phyloP scores from a whole-genome alignment of 2,797 vertebrate species.

The Yasuhikotakia modesta region DNA sequence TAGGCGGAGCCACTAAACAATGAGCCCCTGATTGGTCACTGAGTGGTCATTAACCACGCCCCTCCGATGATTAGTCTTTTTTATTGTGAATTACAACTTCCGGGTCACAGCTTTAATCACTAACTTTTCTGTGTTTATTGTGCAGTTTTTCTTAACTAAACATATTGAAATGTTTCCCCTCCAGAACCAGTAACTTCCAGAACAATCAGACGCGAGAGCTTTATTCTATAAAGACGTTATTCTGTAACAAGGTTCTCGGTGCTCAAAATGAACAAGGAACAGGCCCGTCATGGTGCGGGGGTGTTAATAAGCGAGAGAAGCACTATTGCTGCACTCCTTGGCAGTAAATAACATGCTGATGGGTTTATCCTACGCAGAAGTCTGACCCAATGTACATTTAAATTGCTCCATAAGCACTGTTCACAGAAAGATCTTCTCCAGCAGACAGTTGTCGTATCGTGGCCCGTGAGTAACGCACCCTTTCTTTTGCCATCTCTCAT shows the following conservation, averaged over 20 bases:
- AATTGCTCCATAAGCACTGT: conserved; percentile 35
- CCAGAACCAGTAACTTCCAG: neutral
- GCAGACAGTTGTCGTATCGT: conserved; percentile 20
- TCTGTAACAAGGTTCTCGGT: conserved; percentile 17
- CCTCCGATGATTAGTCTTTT: too few relatives aligned
- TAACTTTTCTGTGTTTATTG: too few relatives aligned
- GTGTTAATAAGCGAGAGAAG: conserved; percentile 43
- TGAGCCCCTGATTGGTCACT: too few relatives aligned
- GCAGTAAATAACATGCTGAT: conserved; percentile 47
- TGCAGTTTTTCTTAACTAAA: too few relatives aligned
- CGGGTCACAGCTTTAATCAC: too few relatives aligned
- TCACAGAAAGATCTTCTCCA: conserved; percentile 19
- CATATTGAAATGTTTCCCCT: too few relatives aligned
- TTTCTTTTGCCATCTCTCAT: conserved; percentile 30
- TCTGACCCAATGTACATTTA: conserved; percentile 46
- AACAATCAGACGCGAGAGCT: neutral
- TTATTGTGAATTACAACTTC: too few relatives aligned
- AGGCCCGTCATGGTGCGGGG: conserved; percentile 30
- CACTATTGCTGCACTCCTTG: conserved; percentile 35
- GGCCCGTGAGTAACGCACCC: conserved; percentile 32
- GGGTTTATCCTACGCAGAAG: conserved; percentile 48
- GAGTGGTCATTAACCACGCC: too few relatives aligned
- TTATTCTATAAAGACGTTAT: conserved; percentile 15
- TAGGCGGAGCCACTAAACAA: too few relatives aligned
- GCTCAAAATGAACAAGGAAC: conserved; percentile 36